Evolutionary conservation across 1,140 invertebrate genomes (phyloP).

Genomic region (Conus ventricosus): DNA sequence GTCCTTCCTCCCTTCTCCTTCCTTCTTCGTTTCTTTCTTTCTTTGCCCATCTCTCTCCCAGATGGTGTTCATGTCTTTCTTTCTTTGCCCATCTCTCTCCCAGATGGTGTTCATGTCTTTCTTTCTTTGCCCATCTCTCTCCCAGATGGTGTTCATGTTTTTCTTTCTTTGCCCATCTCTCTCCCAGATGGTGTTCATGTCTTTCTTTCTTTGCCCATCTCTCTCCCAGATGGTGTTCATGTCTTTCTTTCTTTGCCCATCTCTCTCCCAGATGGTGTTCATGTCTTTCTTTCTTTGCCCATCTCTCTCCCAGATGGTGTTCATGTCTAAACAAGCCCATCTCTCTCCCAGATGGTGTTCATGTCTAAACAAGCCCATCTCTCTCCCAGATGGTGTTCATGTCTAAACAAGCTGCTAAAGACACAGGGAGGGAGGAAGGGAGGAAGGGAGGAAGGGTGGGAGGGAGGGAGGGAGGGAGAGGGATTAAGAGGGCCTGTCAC

Average conservation of each 20-base stretch:
- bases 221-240: not conserved
- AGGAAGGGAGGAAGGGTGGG: too few species aligned
- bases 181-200: not conserved
- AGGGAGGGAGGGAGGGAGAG: too few species aligned
- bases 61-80: too few species aligned
- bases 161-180: too few species aligned
- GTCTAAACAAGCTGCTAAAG: too few species aligned
- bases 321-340: too few species aligned
- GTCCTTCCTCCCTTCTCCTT: conserved; percentile 10
- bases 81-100: not conserved
- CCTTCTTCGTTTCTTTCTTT: not conserved
- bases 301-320: not conserved
- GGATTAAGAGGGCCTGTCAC: too few species aligned
- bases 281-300: too few species aligned
- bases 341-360: not conserved
- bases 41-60: not conserved
- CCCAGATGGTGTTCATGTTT: not conserved
- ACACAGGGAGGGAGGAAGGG: too few species aligned
- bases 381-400: not conserved
- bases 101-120: not conserved
- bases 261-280: not conserved
- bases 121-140: not conserved
- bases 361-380: too few species aligned
- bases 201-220: too few species aligned
- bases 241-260: too few species aligned